Evolutionary conservation across 2,888 invertebrate genomes (phyloP).

Genomic region (Xestia xanthographa): DNA sequence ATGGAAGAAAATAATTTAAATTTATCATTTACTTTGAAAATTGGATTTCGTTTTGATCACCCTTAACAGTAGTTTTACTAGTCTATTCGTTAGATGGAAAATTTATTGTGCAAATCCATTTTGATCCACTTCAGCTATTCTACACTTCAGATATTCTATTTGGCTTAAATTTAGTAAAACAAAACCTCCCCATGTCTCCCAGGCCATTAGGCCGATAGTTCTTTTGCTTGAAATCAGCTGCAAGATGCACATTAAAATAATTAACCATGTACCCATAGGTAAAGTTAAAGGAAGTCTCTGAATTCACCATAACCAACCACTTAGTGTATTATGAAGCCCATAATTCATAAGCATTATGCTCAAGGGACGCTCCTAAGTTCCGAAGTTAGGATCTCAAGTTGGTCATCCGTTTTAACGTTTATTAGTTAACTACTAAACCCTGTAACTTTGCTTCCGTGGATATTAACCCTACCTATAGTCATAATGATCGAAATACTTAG

Average conservation of each 20-base stretch:
- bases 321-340: slow-evolving; percentile 26
- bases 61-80: neutral
- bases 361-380: slow-evolving; percentile 37
- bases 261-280: neutral
- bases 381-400: slow-evolving; percentile 59
- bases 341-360: slow-evolving; percentile 47
- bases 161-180: neutral
- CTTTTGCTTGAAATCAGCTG: neutral
- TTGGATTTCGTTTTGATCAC: neutral
- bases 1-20: neutral
- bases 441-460: slow-evolving; percentile 26
- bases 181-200: neutral
- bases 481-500: slow-evolving; percentile 20
- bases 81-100: neutral
- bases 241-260: neutral
- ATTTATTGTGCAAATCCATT: slow-evolving; percentile 2
- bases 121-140: neutral
- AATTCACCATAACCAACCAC: slow-evolving; percentile 34
- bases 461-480: slow-evolving; percentile 10
- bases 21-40: neutral
- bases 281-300: neutral
- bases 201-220: neutral
- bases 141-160: no score
- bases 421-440: slow-evolving; percentile 33
- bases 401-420: slow-evolving; percentile 59